Evolutionary conservation across 2,888 invertebrate species (phyloP).

Genomic region (Acholoe squamosa): DNA sequence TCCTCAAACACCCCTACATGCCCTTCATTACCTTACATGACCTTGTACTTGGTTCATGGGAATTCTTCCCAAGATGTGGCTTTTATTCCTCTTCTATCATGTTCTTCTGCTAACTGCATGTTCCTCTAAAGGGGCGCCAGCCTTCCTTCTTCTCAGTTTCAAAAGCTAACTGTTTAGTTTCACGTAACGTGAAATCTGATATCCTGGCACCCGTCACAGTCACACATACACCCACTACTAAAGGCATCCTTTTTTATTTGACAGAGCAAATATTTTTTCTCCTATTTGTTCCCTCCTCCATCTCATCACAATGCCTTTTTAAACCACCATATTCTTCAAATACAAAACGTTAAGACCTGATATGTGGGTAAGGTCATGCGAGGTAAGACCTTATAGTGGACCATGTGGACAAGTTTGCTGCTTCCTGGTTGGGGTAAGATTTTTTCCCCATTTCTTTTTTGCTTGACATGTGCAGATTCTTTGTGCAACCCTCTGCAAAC

Average conservation of each 20-base stretch:
- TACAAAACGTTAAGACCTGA: background rate
- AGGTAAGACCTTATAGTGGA: background rate
- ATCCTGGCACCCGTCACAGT: background rate
- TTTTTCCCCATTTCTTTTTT: background rate
- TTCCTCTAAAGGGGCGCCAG: no score
- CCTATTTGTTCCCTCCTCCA: slow-evolving; percentile 1
- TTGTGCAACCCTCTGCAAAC: background rate
- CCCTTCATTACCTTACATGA: no score
- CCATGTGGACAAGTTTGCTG: background rate
- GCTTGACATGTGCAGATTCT: background rate
- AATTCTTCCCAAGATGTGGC: no score
- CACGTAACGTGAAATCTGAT: background rate
- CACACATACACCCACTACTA: background rate
- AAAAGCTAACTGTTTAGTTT: background rate
- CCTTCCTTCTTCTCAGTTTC: background rate
- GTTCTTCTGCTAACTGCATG: no score
- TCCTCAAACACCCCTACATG: no score
- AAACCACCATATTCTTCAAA: background rate
- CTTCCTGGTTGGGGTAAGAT: no score
- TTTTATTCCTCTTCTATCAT: no score
- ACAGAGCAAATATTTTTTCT: slow-evolving; percentile 6
- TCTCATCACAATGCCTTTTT: background rate
- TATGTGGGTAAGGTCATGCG: background rate
- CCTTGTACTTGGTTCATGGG: no score
- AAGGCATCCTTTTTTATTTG: background rate